Conservation (phyloP, 2,797 vertebrate species). For the Leptatherina wallacei region DNA sequence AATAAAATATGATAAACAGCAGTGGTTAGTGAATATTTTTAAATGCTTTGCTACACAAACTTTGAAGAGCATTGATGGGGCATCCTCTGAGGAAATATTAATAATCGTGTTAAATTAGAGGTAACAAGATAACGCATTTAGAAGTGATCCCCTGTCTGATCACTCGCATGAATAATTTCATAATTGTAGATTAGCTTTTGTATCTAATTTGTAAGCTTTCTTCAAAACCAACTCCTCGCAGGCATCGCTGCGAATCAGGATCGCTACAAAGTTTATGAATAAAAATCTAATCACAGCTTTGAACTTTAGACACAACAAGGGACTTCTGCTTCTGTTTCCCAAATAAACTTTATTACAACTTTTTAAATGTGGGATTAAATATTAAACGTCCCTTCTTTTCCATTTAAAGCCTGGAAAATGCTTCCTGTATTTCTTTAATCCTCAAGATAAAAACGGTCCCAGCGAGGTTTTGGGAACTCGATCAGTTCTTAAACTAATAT, state of each 20-base stretch:
- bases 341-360: constrained; percentile 20
- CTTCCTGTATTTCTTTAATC: constrained; percentile 42
- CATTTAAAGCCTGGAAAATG: constrained; percentile 13
- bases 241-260: background rate
- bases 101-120: constrained; percentile 90
- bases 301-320: constrained; percentile 7
- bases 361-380: constrained; percentile 33
- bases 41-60: constrained; percentile 84
- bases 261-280: constrained; percentile 28
- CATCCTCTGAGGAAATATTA: constrained; percentile 91
- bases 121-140: constrained; percentile 86
- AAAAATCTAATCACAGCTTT: constrained; percentile 26
- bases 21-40: constrained; percentile 91
- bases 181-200: constrained; percentile 44
- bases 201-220: constrained; percentile 42
- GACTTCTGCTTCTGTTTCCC: background rate
- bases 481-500: constrained; percentile 49
- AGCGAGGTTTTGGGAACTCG: constrained; percentile 21
- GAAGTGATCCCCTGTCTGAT: constrained; percentile 81
- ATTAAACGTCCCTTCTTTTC: constrained; percentile 18
- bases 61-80: constrained; percentile 82
- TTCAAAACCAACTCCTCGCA: constrained; percentile 6
- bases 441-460: constrained; percentile 14
- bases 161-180: constrained; percentile 75
- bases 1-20: constrained; percentile 95